Evolutionary conservation across 2,113 vertebrate species (phyloP), one percentile per base, ranked within the genome.

Genomic region (Myocastor coypus): DNA sequence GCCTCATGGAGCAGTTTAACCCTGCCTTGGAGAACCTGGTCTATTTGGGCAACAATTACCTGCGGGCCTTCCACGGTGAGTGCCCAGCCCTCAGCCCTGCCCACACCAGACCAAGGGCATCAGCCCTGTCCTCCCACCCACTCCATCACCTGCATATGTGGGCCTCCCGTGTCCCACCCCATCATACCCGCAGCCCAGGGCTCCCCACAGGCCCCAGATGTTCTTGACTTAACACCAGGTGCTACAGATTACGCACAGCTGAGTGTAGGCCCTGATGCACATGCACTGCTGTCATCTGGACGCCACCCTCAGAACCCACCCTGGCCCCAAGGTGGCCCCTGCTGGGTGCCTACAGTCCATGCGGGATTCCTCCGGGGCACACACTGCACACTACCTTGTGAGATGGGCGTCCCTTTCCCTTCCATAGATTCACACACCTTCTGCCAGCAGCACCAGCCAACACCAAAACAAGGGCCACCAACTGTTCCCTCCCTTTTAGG

Each of bases 1-100:
- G 96, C 92, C 98, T 99, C 96, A 97, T 99, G 98, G 99, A 99
- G 46, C 99, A 99, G 95, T 99, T 99, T 97, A 99, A 99, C 96
- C 99, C 99, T 0, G 98, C 99, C 12, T 98, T 99, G 85, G 99
- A 99, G 98, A 99, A 99, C 92, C 98, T 99, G 97, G 99, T 99
- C 37, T 99, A 98, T 88, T 98, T 99, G 77, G 99, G 99, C 1
- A 99, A 99, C 97, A 99, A 99, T 97, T 99, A 99, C 93, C 90
- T 99, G n/a, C 98, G 98, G 64, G 99, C 99, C 88, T 99, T 99
- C 93, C 99, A 99, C 0, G 99, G 99, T 99, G 98, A 99, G 98
- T 96, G 78, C 50, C 37, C 42, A 5, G n/a, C 57, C 85, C 75
- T 7, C 52, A 22, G 1, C 28, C 5, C 3, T 19, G 20, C 17